Evolutionary conservation across 2,888 invertebrate genomes (phyloP).

Genomic region (Leptopilina drosophilae): DNA sequence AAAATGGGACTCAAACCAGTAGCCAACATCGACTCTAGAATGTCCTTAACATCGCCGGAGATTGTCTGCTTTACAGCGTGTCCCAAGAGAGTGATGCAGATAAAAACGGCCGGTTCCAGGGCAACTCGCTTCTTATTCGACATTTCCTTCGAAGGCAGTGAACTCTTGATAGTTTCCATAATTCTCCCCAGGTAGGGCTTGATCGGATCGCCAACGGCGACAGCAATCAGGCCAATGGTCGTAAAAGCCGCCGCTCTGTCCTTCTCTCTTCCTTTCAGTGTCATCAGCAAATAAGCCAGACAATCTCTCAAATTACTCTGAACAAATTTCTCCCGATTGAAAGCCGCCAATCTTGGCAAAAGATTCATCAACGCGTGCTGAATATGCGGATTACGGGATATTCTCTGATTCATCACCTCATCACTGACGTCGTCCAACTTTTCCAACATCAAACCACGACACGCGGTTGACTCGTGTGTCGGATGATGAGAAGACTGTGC

Average conservation of each 20-base stretch:
- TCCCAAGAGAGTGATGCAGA: conserved; percentile 94
- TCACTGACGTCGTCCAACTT: conserved; percentile 89
- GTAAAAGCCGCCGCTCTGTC: conserved; percentile 93
- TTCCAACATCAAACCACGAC: conserved; percentile 88
- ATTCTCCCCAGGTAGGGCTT: conserved; percentile 88
- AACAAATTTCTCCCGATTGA: conserved; percentile 89
- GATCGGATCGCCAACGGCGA: conserved; percentile 91
- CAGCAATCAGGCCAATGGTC: conserved; percentile 92
- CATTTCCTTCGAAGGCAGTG: conserved; percentile 87
- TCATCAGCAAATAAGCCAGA: conserved; percentile 87
- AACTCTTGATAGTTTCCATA: conserved; percentile 88
- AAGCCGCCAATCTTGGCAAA: conserved; percentile 95
- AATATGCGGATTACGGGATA: conserved; percentile 87
- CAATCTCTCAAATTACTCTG: conserved; percentile 85
- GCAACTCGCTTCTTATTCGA: conserved; percentile 85
- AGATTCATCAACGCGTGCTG: conserved; percentile 92
- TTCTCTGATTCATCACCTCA: conserved; percentile 88
- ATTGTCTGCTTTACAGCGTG: conserved; percentile 90
- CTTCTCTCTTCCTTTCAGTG: conserved; percentile 88
- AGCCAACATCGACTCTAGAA: conserved; percentile 94
- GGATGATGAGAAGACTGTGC: conserved; percentile 72
- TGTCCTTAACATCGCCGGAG: conserved; percentile 86
- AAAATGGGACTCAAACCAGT: conserved; percentile 94
- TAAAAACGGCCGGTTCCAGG: conserved; percentile 93
- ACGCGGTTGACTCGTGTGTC: conserved; percentile 91